phyloP scores from a whole-genome alignment of 2,888 invertebrate species.

The Lithophane ornitopus region DNA sequence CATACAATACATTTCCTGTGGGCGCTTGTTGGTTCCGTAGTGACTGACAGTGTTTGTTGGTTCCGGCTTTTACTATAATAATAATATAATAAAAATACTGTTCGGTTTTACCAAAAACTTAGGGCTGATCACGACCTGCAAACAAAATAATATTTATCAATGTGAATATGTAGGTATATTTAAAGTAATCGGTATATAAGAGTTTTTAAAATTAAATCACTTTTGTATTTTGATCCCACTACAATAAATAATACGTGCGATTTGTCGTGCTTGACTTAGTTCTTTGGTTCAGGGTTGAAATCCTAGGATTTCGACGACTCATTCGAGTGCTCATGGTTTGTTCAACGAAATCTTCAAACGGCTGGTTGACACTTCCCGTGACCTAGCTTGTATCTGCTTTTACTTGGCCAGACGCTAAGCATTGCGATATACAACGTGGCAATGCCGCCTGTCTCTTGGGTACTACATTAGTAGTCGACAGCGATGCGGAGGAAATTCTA shows the following conservation, averaged over 20 bases:
- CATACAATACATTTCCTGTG: conserved; percentile 15
- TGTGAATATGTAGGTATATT: not conserved
- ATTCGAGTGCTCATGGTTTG: too few species aligned
- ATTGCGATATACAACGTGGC: too few species aligned
- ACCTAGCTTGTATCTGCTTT: too few species aligned
- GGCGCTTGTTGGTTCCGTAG: conserved; percentile 4
- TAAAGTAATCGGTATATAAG: not conserved
- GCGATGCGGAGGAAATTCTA: too few species aligned
- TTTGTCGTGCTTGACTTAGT: not conserved
- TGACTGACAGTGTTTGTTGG: not conserved
- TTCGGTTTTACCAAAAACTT: not conserved
- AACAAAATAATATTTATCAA: conserved; percentile 9
- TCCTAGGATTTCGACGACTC: too few species aligned
- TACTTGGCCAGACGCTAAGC: too few species aligned
- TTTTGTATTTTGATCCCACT: not conserved
- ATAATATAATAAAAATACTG: too few species aligned
- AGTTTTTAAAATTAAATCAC: not conserved
- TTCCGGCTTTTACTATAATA: conserved; percentile 25
- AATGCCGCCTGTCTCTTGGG: too few species aligned
- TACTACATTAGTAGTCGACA: too few species aligned
- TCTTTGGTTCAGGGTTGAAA: too few species aligned
- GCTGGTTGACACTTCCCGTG: too few species aligned
- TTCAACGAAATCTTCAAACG: too few species aligned
- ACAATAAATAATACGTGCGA: not conserved
- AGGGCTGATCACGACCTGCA: not conserved